These are phyloP conservation scores for Dione vanillae DNA, from an alignment of 2,888 invertebrate species.

Conservation along the genomic window DNA sequence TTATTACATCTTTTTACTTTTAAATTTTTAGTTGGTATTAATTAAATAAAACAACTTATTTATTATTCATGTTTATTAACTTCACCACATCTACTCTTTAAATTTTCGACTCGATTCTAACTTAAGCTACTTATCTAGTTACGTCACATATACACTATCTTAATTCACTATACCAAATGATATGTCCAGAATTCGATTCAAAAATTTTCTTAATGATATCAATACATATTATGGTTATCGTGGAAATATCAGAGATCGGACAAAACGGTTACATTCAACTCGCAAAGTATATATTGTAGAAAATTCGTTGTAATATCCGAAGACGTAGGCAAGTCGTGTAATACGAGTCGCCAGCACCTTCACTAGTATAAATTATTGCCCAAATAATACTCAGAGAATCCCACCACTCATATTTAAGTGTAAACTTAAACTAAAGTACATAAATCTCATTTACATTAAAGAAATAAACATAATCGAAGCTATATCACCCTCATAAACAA, in stretches of 20 bases:
- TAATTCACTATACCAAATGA: slow-evolving; percentile 73
- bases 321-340: slow-evolving; percentile 80
- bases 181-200: slow-evolving; percentile 72
- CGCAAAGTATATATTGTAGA: slow-evolving; percentile 69
- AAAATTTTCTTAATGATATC: slow-evolving; percentile 75
- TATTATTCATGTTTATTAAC: slow-evolving; percentile 76
- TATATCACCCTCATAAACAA: slow-evolving; percentile 65
- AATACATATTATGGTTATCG: slow-evolving; percentile 70
- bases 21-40: background rate
- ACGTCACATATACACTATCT: slow-evolving; percentile 80
- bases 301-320: slow-evolving; percentile 75
- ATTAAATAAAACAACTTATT: slow-evolving; percentile 54
- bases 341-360: slow-evolving; percentile 82
- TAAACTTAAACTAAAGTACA: slow-evolving; percentile 53
- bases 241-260: slow-evolving; percentile 78
- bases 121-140: slow-evolving; percentile 80
- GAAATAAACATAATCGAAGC: slow-evolving; percentile 55
- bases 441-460: slow-evolving; percentile 67
- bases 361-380: slow-evolving; percentile 67
- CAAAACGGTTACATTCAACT: slow-evolving; percentile 66
- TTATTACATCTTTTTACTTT: background rate
- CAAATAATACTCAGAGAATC: slow-evolving; percentile 69
- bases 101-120: slow-evolving; percentile 76
- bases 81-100: slow-evolving; percentile 78
- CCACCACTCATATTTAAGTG: slow-evolving; percentile 63